These are phyloP conservation scores for Synergus gifuensis DNA, from an alignment of 2,888 invertebrate genomes.

Conservation along the genomic window DNA sequence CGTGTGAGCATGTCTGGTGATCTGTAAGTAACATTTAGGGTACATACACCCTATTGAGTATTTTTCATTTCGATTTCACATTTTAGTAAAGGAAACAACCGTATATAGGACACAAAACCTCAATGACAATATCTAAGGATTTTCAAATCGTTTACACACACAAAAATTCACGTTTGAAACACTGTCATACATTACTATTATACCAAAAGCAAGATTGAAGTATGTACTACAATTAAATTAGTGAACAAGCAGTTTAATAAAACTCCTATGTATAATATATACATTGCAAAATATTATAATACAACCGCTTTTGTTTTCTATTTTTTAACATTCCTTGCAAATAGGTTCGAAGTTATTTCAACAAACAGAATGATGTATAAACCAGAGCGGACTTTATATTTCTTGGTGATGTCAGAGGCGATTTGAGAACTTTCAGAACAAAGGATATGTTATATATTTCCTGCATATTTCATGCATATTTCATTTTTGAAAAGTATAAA, in stretches of 20 bases:
- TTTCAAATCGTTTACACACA: conserved; percentile 11
- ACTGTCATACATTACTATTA: not conserved
- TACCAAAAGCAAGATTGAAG: not conserved
- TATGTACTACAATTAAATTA: not conserved
- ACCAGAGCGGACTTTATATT: too few species aligned
- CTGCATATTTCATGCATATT: too few species aligned
- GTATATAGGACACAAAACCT: conserved; percentile 12
- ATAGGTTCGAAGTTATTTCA: too few species aligned
- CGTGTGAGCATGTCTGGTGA: conserved; percentile 71
- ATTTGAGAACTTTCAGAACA: too few species aligned
- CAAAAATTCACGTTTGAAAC: conserved; percentile 18
- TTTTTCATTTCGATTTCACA: not conserved
- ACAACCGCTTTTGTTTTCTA: not conserved
- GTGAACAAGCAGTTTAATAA: too few species aligned
- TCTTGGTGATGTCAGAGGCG: too few species aligned
- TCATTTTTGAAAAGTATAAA: too few species aligned
- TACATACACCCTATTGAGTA: conserved; percentile 12
- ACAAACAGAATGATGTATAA: too few species aligned
- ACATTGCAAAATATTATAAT: too few species aligned
- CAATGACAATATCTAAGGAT: not conserved
- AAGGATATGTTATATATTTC: too few species aligned
- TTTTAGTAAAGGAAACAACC: conserved; percentile 4
- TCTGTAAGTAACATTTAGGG: conserved; percentile 50
- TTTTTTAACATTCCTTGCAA: too few species aligned
- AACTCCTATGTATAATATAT: too few species aligned